A percentile compares a stretch with the other conserved stretches of the same genome.
Evolutionary conservation across 2,888 invertebrate genomes (phyloP).

Genomic region (Pristionchus mayeri): DNA sequence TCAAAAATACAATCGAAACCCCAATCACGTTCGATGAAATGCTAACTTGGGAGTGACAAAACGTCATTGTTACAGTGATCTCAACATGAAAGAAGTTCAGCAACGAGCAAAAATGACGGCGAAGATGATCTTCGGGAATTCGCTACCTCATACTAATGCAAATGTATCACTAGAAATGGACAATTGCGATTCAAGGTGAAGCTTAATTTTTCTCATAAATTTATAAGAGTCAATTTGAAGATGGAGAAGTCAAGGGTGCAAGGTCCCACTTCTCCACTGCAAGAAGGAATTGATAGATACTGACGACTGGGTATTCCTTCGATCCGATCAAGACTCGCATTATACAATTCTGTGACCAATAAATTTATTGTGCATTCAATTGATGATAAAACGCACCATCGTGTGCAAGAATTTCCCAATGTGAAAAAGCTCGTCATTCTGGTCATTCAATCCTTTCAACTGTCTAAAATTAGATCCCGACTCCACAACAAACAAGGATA

Average conservation of each 20-base stretch:
- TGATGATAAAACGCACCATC: neutral
- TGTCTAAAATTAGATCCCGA: too few species aligned
- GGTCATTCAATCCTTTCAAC: too few species aligned
- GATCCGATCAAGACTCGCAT: neutral
- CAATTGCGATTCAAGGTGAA: neutral
- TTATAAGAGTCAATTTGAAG: neutral
- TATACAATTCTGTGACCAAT: neutral
- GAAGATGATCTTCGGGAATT: neutral
- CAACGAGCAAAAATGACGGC: neutral
- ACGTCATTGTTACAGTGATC: neutral
- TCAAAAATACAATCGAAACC: neutral
- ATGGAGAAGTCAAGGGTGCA: neutral
- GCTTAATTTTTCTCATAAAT: neutral
- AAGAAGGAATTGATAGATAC: neutral
- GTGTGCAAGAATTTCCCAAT: too few species aligned
- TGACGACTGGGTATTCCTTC: neutral
- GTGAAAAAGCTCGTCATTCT: too few species aligned
- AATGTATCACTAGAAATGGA: neutral
- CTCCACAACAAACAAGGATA: too few species aligned
- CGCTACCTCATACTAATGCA: neutral
- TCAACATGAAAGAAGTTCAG: neutral
- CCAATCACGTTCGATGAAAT: neutral
- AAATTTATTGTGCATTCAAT: neutral
- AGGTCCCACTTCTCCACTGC: neutral
- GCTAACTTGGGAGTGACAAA: neutral